Conservation (phyloP, 2,113 vertebrate species). For the Ursus arctos region DNA sequence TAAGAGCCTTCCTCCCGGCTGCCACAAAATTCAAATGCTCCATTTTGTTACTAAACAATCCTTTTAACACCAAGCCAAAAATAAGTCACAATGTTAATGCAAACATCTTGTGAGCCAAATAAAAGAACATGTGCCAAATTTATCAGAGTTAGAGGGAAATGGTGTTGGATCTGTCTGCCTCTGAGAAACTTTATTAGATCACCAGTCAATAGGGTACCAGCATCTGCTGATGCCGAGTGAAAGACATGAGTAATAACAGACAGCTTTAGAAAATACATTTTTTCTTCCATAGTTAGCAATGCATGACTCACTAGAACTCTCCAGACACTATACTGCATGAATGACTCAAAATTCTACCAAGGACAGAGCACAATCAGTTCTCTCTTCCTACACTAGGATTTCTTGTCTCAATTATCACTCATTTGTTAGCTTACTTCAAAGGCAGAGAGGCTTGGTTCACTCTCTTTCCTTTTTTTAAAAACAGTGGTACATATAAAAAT, state of each 20-base stretch:
- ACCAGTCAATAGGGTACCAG: slow-evolving; percentile 82
- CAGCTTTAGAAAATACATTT: slow-evolving; percentile 84
- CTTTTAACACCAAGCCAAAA: slow-evolving; percentile 70
- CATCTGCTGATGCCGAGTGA: slow-evolving; percentile 84
- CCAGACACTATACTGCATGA: slow-evolving; percentile 84
- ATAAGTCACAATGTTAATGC: slow-evolving; percentile 76
- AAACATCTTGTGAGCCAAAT: slow-evolving; percentile 76
- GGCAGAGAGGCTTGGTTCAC: slow-evolving; percentile 42
- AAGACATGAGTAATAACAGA: slow-evolving; percentile 86
- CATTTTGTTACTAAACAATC: slow-evolving; percentile 73
- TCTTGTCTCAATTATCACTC: slow-evolving; percentile 81
- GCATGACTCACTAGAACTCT: slow-evolving; percentile 87
- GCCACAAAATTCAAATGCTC: slow-evolving; percentile 72
- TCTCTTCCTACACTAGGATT: slow-evolving; percentile 79
- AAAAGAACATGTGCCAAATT: slow-evolving; percentile 75
- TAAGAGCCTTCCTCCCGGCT: slow-evolving; percentile 60
- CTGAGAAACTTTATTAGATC: slow-evolving; percentile 81
- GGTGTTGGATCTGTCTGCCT: slow-evolving; percentile 75
- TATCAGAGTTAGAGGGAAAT: slow-evolving; percentile 73
- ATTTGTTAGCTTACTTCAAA: slow-evolving; percentile 78
- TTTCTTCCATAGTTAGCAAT: slow-evolving; percentile 85
- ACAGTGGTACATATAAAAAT: background rate
- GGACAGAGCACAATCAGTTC: slow-evolving; percentile 83
- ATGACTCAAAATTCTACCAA: slow-evolving; percentile 87
- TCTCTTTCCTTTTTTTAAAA: slow-evolving; percentile 53